These are phyloP conservation scores for Cremastinae sp. DNA, from an alignment of 2,888 invertebrate species.

Conservation along the genomic window DNA sequence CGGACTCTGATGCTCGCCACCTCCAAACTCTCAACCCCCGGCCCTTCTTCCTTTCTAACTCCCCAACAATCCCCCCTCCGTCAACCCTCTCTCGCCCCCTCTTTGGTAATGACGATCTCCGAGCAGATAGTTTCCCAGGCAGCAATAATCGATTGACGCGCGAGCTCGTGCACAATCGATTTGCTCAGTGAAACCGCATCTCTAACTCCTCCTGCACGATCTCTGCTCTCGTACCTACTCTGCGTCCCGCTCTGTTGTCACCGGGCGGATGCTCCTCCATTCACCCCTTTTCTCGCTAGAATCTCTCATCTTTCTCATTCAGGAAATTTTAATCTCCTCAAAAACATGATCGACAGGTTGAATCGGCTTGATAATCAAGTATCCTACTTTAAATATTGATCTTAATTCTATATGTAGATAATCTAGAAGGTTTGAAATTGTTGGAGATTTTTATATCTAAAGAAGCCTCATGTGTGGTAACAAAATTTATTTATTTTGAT, in stretches of 20 bases:
- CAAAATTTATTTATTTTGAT: too few relatives aligned
- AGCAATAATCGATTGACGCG: slow-evolving; percentile 59
- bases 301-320: not conserved
- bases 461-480: too few relatives aligned
- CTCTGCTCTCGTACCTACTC: not conserved
- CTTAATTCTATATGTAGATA: too few relatives aligned
- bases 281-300: slow-evolving; percentile 1
- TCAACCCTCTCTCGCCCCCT: too few relatives aligned
- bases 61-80: slow-evolving; percentile 34
- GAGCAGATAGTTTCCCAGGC: slow-evolving; percentile 55
- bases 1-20: slow-evolving; percentile 51
- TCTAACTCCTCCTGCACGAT: slow-evolving; percentile 1
- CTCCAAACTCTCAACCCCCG: slow-evolving; percentile 24
- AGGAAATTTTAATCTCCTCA: slow-evolving; percentile 10
- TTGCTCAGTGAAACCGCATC: slow-evolving; percentile 46
- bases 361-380: too few relatives aligned
- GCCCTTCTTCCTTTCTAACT: slow-evolving; percentile 31
- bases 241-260: slow-evolving; percentile 33
- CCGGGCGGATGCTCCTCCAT: slow-evolving; percentile 23
- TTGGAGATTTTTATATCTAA: too few relatives aligned
- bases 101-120: slow-evolving; percentile 53
- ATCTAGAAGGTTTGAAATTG: too few relatives aligned
- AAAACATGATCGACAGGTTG: too few relatives aligned
- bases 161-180: slow-evolving; percentile 56
- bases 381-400: too few relatives aligned